Evolutionary conservation across 30 jellyfish, hydroid and myxozoan genomes (phyloP).

Genomic region (Catostylus mosaicus): DNA sequence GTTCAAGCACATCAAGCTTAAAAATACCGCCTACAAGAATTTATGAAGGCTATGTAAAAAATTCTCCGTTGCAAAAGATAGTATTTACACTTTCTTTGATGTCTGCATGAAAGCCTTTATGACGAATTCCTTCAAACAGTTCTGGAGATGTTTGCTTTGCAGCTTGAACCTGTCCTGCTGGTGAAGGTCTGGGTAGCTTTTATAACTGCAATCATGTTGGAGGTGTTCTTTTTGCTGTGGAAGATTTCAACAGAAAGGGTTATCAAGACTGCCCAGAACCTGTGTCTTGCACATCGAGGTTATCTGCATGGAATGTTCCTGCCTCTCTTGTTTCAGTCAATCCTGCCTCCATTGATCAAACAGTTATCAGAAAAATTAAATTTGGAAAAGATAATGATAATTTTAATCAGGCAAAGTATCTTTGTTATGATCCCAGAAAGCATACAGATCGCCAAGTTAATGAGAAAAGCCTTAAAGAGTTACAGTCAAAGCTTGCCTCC

Average conservation of each 20-base stretch:
- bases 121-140: constrained; percentile 14
- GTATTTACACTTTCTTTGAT: constrained; percentile 19
- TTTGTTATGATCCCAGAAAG: not conserved
- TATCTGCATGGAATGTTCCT: constrained; percentile 62
- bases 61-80: constrained; percentile 39
- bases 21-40: constrained; percentile 31
- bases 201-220: constrained; percentile 56
- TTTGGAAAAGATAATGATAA: constrained; percentile 16
- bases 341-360: constrained; percentile 42
- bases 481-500: constrained; percentile 6
- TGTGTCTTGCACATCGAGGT: constrained; percentile 42
- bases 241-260: constrained; percentile 44
- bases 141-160: constrained; percentile 47
- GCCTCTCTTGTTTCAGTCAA: not conserved
- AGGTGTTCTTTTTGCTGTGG: constrained; percentile 45
- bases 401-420: not conserved
- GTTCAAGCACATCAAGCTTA: constrained; percentile 21
- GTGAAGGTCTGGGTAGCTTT: constrained; percentile 29
- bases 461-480: constrained; percentile 2
- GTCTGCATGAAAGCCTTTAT: constrained; percentile 41
- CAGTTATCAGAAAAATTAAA: constrained; percentile 19
- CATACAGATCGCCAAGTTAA: constrained; percentile 5
- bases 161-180: too few species aligned
- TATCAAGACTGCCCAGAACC: constrained; percentile 24
- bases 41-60: constrained; percentile 29